Percentiles rank a stretch among this genome's conserved stretches.
Conservation (phyloP, 2,888 invertebrate species). For the Leucania comma region DNA sequence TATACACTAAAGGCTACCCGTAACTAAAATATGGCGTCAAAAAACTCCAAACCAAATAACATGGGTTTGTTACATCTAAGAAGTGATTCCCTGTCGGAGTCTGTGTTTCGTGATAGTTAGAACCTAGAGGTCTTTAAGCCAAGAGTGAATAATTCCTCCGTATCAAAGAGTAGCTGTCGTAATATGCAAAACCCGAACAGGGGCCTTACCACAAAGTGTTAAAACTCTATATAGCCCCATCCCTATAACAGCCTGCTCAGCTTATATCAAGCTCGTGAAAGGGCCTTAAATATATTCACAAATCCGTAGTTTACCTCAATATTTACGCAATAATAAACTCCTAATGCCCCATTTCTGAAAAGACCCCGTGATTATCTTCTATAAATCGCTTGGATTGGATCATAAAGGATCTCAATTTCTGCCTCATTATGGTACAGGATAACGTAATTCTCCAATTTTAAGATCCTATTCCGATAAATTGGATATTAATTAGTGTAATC, state of each 20-base stretch:
- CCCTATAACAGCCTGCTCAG: too few relatives aligned
- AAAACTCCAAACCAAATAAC: too few relatives aligned
- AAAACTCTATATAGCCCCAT: too few relatives aligned
- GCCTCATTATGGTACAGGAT: conserved; percentile 38
- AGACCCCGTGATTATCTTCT: conserved; percentile 41
- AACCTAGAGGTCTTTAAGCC: too few relatives aligned
- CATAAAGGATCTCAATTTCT: conserved; percentile 53
- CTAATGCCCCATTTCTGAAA: conserved; percentile 28
- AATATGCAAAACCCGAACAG: background rate
- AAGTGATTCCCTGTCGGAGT: too few relatives aligned
- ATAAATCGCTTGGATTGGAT: conserved; percentile 45
- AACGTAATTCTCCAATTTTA: conserved; percentile 39
- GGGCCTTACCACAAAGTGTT: too few relatives aligned
- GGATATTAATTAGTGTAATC: conserved; percentile 43
- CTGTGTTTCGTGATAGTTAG: too few relatives aligned
- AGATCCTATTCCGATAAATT: conserved; percentile 44
- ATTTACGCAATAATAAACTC: conserved; percentile 21
- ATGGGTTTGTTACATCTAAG: too few relatives aligned
- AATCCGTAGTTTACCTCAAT: background rate
- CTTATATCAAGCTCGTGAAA: too few relatives aligned
- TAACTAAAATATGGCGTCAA: too few relatives aligned
- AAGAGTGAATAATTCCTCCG: background rate
- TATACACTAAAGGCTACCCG: too few relatives aligned
- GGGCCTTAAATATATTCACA: background rate
- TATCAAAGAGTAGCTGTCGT: too few relatives aligned